These are phyloP conservation scores for Callorhinus ursinus DNA, from an alignment of 2,113 vertebrate genomes.

Conservation along the genomic window DNA sequence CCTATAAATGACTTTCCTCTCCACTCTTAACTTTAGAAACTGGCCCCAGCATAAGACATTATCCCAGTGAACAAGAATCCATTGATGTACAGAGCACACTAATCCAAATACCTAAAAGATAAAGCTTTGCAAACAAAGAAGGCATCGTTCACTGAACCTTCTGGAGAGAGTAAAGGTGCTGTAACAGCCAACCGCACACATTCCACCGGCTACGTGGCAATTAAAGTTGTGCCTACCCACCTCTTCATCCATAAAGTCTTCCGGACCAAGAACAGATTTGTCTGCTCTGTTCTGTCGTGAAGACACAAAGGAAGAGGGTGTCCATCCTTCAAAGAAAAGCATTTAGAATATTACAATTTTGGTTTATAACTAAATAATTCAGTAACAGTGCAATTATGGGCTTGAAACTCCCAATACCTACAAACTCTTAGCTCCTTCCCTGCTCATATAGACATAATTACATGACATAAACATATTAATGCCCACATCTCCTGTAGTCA, in stretches of 20 bases:
- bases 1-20: neutral
- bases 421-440: neutral
- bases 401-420: neutral
- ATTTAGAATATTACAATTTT: neutral
- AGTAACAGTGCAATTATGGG: neutral
- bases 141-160: neutral
- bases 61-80: neutral
- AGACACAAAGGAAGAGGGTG: constrained; percentile 94
- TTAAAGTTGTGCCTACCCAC: constrained; percentile 80
- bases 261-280: constrained; percentile 87
- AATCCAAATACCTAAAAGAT: neutral
- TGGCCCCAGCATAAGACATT: neutral
- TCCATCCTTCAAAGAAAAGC: constrained; percentile 90
- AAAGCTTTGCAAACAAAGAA: neutral
- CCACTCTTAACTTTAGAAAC: neutral
- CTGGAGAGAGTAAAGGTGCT: neutral
- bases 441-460: neutral
- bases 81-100: neutral
- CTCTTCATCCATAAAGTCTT: constrained; percentile 99
- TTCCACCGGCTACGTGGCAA: neutral
- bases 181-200: too few relatives aligned
- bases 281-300: constrained; percentile 94
- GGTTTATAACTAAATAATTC: neutral
- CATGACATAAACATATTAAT: neutral
- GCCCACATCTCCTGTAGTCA: neutral